Conservation (phyloP, 2,113 vertebrate genomes). For the Alces alces region DNA sequence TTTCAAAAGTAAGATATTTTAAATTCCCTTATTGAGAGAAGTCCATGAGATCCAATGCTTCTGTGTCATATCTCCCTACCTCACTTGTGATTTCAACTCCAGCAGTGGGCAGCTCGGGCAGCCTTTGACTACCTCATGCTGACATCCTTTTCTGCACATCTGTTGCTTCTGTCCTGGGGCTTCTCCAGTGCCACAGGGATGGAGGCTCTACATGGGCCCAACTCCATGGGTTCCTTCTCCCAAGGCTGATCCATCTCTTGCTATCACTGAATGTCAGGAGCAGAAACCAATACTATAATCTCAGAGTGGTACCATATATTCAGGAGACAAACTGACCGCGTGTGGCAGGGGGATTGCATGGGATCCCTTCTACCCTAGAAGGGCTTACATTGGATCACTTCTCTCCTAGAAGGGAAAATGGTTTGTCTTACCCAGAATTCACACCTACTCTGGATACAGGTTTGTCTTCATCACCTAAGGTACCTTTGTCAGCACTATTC, state of each 20-base stretch:
- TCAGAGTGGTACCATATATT: neutral
- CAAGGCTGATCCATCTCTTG: neutral
- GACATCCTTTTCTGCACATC: neutral
- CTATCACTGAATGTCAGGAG: neutral
- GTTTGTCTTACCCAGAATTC: neutral
- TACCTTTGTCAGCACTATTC: neutral
- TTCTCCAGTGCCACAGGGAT: neutral
- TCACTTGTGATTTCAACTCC: neutral
- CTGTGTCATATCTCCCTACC: neutral
- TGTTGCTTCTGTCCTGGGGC: neutral
- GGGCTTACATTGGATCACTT: neutral
- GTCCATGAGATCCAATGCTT: neutral
- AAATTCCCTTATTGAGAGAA: neutral
- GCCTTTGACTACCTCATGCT: neutral
- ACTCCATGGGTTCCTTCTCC: no score
- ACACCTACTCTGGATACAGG: neutral
- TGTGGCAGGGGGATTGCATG: neutral
- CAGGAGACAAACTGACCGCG: neutral
- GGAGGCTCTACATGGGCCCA: neutral
- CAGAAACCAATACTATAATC: neutral
- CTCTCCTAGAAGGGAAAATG: neutral
- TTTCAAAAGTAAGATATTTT: neutral
- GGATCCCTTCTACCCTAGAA: neutral
- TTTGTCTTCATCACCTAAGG: neutral
- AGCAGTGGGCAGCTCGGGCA: neutral